Percentiles rank a stretch among this genome's conserved stretches.
These are phyloP conservation scores for Callyntrura sp. DNA, from an alignment of 2,888 invertebrate species.

Conservation along the genomic window DNA sequence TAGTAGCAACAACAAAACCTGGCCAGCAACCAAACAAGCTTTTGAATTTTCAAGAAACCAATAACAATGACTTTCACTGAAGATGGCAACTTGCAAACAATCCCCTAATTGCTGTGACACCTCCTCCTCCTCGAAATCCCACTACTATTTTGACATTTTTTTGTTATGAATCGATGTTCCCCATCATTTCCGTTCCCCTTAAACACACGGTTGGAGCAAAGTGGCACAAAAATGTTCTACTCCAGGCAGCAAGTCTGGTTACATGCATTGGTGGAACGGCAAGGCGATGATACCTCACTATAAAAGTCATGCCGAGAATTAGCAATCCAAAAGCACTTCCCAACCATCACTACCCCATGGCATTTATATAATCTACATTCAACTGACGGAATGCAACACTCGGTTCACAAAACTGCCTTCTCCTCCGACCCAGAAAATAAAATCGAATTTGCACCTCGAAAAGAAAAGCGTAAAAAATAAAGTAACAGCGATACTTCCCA, in stretches of 20 bases:
- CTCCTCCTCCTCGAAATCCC: too few relatives aligned
- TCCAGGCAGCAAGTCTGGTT: not conserved
- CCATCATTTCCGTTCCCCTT: not conserved
- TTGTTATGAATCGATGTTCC: not conserved
- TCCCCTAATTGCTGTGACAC: not conserved
- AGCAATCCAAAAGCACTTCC: not conserved
- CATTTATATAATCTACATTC: slow-evolving; percentile 45
- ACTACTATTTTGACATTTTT: slow-evolving; percentile 11
- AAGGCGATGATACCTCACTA: not conserved
- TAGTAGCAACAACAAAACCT: not conserved
- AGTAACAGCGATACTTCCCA: slow-evolving; percentile 11
- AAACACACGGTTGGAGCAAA: not conserved
- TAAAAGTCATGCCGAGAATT: not conserved
- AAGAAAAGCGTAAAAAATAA: too few relatives aligned
- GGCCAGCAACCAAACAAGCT: not conserved
- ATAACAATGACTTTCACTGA: not conserved
- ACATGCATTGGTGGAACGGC: not conserved
- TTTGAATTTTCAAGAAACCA: not conserved
- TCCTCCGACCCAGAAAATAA: not conserved
- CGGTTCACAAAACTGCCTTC: not conserved
- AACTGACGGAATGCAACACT: slow-evolving; percentile 54
- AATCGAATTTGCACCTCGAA: not conserved
- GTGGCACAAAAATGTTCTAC: not conserved
- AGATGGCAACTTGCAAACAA: not conserved
- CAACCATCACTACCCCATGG: slow-evolving; percentile 7